These are phyloP conservation scores for Vanessa tameamea DNA, from an alignment of 1,140 invertebrate species.

Conservation along the genomic window DNA sequence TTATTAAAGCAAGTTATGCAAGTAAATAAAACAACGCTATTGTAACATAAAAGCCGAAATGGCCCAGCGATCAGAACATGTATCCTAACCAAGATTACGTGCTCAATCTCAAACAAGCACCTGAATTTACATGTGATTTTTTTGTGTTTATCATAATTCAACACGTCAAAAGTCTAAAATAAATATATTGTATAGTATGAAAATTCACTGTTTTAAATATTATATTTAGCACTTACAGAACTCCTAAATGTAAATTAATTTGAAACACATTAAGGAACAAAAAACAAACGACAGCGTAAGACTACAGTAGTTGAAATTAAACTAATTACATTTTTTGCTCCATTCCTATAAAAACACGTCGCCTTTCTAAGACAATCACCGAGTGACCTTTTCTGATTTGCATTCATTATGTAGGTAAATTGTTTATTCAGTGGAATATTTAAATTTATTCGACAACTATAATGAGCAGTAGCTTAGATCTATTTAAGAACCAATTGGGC, in stretches of 20 bases:
- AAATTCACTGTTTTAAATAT: too few relatives aligned
- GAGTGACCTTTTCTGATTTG: conserved; percentile 18
- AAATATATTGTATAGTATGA: too few relatives aligned
- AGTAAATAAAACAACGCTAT: too few relatives aligned
- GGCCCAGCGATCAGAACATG: too few relatives aligned
- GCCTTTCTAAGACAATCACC: conserved; percentile 28
- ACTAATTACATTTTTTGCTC: conserved; percentile 17
- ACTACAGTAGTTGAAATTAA: conserved; percentile 11
- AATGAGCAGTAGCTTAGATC: neutral
- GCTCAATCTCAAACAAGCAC: too few relatives aligned
- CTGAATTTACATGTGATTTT: too few relatives aligned
- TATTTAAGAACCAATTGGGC: neutral
- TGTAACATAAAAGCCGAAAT: too few relatives aligned
- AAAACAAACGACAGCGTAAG: conserved; percentile 1
- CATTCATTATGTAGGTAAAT: conserved; percentile 4
- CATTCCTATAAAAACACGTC: conserved; percentile 8
- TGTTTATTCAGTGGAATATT: conserved; percentile 8
- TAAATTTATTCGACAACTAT: neutral
- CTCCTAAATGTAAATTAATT: neutral
- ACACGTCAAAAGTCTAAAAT: too few relatives aligned
- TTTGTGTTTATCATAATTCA: too few relatives aligned
- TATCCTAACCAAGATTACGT: too few relatives aligned
- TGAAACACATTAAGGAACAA: conserved; percentile 1
- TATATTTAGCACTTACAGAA: neutral
- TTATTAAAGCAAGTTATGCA: too few relatives aligned